A percentile compares a stretch with the other conserved stretches of the same genome.
Conservation (phyloP, 1,140 invertebrate genomes). For the Pogonomyrmex barbatus region DNA sequence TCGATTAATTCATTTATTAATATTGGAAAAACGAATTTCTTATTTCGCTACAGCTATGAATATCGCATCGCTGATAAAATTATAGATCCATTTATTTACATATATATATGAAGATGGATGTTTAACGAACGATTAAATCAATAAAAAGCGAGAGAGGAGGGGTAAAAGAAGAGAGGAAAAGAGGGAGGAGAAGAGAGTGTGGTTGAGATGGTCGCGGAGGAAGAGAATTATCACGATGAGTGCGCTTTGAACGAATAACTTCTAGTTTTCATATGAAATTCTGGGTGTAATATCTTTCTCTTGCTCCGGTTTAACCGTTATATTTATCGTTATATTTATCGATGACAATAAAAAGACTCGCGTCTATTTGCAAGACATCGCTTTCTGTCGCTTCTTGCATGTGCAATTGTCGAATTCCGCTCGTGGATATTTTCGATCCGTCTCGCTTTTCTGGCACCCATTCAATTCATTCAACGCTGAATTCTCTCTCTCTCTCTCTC, state of each 20-base stretch:
- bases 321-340: conserved; percentile 31
- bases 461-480: conserved; percentile 22
- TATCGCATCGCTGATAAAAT: neutral
- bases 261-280: conserved; percentile 28
- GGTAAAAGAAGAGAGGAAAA: neutral
- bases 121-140: conserved; percentile 1
- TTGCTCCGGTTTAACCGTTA: conserved; percentile 41
- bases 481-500: neutral
- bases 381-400: neutral
- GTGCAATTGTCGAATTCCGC: conserved; percentile 17
- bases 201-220: conserved; percentile 1
- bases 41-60: neutral
- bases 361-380: neutral
- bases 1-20: conserved; percentile 4
- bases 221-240: neutral
- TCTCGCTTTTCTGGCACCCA: conserved; percentile 29
- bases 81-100: conserved; percentile 15
- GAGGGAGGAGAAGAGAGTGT: neutral
- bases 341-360: conserved; percentile 36
- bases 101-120: conserved; percentile 13
- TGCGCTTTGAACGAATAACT: neutral
- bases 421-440: conserved; percentile 25
- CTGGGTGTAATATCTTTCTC: neutral
- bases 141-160: neutral
- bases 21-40: neutral